Evolutionary conservation across 2,797 vertebrate species (phyloP).

Genomic region (Hylomyscus alleni): DNA sequence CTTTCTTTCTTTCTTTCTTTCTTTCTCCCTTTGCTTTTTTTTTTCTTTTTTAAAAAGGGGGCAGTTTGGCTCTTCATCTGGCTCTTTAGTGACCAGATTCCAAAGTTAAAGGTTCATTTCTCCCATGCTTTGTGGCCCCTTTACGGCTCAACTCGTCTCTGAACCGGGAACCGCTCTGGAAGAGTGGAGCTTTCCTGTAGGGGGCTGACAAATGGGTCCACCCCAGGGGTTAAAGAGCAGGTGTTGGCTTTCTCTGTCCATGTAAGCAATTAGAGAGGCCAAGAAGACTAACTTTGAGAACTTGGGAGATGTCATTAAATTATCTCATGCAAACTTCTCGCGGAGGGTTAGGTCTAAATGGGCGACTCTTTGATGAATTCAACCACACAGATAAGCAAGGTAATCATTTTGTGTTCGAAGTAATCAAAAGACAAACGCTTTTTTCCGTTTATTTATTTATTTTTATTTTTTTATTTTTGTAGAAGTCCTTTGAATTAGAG

Average conservation of each 20-base stretch:
- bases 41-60: not conserved
- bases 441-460: not conserved
- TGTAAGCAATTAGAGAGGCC: not conserved
- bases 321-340: not conserved
- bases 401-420: not conserved
- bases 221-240: conserved; percentile 45
- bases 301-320: conserved; percentile 21
- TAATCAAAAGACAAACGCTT: conserved; percentile 29
- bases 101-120: not conserved
- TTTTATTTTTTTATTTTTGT: not conserved
- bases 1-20: too few species aligned
- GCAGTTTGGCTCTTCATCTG: not conserved
- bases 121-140: not conserved
- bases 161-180: not conserved
- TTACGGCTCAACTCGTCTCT: not conserved
- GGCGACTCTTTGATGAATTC: not conserved
- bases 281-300: conserved; percentile 9
- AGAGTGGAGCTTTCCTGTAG: not conserved
- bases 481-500: not conserved
- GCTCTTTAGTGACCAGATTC: not conserved
- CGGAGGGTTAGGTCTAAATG: not conserved
- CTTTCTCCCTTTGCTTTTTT: too few species aligned
- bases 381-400: too few species aligned
- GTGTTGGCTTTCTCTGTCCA: not conserved
- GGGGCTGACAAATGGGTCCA: conserved; percentile 74